phyloP scores from a whole-genome alignment of 2,888 invertebrate genomes.

The Lepidocyrtoides sp. region DNA sequence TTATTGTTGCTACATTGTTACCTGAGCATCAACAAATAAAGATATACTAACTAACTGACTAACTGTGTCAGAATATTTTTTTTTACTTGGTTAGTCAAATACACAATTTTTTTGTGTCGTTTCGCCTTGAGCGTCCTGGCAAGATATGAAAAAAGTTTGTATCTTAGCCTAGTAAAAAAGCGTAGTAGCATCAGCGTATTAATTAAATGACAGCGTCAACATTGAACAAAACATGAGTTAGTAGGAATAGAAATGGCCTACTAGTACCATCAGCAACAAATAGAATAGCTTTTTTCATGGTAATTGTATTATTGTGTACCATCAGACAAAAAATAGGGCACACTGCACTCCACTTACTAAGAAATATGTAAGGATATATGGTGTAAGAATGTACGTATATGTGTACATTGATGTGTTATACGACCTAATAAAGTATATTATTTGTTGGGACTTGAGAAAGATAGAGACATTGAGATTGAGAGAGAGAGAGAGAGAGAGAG shows the following conservation, averaged over 20 bases:
- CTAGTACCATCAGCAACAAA: not conserved
- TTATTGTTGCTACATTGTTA: not conserved
- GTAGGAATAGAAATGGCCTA: not conserved
- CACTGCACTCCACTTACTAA: not conserved
- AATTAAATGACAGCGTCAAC: slow-evolving; percentile 49
- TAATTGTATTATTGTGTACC: slow-evolving; percentile 45
- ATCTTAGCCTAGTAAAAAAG: not conserved
- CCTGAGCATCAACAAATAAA: slow-evolving; percentile 11
- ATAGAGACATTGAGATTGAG: slow-evolving; percentile 12
- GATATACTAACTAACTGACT: not conserved
- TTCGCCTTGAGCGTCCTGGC: slow-evolving; percentile 14
- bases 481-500: not conserved
- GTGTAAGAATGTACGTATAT: not conserved
- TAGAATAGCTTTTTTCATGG: slow-evolving; percentile 28
- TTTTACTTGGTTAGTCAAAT: slow-evolving; percentile 30
- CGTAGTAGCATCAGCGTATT: not conserved
- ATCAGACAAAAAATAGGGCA: slow-evolving; percentile 44
- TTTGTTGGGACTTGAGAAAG: slow-evolving; percentile 34
- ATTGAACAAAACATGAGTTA: slow-evolving; percentile 27
- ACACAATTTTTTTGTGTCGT: slow-evolving; percentile 1
- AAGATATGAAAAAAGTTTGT: not conserved
- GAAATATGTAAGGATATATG: no score
- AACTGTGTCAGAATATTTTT: not conserved
- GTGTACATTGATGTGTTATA: not conserved
- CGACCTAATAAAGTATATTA: slow-evolving; percentile 39